Evolutionary conservation across 2,888 invertebrate genomes (phyloP), one percentile per base, ranked within the genome.

Genomic region (Kryphioiulus occultus): DNA sequence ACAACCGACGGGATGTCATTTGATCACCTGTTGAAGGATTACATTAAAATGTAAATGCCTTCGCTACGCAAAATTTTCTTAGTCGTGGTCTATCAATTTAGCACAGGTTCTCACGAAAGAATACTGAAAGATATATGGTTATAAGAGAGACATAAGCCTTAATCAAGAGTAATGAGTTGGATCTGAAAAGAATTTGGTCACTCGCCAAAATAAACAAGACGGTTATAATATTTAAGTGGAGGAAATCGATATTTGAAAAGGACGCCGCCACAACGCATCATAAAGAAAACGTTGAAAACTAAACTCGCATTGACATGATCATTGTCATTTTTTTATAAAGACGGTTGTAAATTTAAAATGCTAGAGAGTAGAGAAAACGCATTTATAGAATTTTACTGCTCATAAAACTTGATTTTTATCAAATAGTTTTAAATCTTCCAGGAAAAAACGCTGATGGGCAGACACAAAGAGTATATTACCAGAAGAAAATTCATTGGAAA

Each of bases 321-420:
- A 78, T 3, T 78, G 78, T 78, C 78, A 78, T 78, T 78, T 78
- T 30, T 30, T 17, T 78, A 17, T 78, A 30, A 78, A 78, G 30
- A 15, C 78, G 78, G 30, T 5, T 30, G 30, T 78, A 78, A 78
- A 78, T 30, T 30, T 30, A 78, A 30, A 78, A 78, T 30, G 30
- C 12, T 30, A 30, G 78, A 30, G 26, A 30, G 15, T 78, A 26
- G 78, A 78, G 15, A 10, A 78, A 78, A 78, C 30, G 30, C 3
- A 15, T 12, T 12, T 78, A 26, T 15, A 78, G 0, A 10, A 78
- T 26, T 1, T 78, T 22, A 78, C 26, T 26, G 22, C 26, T 30
- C 78, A 78, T 78, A 78, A 78, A 78, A 78, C 30, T 15, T 78
- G 68, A 30, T 78, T 78, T 78, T 78, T 78, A 78, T 78, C 78